phyloP scores from a whole-genome alignment of 2,113 vertebrate genomes.

The Toxotes jaculatrix region DNA sequence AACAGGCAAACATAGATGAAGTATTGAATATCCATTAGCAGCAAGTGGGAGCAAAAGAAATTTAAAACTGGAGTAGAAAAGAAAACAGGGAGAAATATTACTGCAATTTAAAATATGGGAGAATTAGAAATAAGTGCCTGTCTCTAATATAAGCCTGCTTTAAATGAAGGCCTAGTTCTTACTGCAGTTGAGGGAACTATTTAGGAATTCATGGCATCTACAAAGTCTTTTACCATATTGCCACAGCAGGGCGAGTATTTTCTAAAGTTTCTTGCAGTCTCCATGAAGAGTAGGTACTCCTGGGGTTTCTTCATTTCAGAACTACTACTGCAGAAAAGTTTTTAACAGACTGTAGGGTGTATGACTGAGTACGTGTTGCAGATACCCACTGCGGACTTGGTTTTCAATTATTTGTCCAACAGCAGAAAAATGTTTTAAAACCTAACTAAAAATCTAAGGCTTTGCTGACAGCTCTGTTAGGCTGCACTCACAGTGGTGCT shows the following conservation, averaged over 20 bases:
- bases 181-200: not conserved
- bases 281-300: not conserved
- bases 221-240: not conserved
- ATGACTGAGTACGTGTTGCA: not conserved
- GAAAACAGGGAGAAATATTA: not conserved
- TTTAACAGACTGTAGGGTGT: not conserved
- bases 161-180: not conserved
- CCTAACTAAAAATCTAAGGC: not conserved
- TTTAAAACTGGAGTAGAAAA: not conserved
- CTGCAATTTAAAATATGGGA: not conserved
- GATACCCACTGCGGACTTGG: not conserved
- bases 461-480: not conserved
- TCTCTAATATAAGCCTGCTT: not conserved
- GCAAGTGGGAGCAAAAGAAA: not conserved
- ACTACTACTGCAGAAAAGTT: not conserved
- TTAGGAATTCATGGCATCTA: not conserved
- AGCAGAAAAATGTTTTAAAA: constrained; percentile 1
- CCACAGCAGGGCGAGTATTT: not conserved
- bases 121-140: not conserved
- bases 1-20: not conserved
- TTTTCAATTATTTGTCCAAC: constrained; percentile 13
- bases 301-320: not conserved
- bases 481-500: not conserved
- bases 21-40: not conserved
- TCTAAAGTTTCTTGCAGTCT: not conserved